Evolutionary conservation across 2,888 invertebrate genomes (phyloP).

Genomic region (Eristalinus sepulchralis): DNA sequence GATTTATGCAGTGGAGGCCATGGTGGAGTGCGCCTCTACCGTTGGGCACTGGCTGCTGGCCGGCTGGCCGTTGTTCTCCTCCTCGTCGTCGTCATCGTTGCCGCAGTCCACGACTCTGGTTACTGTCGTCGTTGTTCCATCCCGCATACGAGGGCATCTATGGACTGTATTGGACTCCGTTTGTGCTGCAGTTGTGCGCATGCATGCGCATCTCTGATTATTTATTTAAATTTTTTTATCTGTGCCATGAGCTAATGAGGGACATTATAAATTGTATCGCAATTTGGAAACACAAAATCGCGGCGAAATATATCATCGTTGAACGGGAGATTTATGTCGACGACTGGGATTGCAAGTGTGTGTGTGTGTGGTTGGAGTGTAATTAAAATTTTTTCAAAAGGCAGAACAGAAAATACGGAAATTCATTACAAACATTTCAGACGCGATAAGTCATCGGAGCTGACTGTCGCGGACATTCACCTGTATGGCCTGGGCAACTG

Average conservation of each 20-base stretch:
- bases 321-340: conserved; percentile 36
- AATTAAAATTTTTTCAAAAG: conserved; percentile 11
- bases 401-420: neutral
- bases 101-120: conserved; percentile 23
- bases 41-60: conserved; percentile 3
- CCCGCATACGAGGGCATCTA: conserved; percentile 6
- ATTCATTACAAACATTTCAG: neutral
- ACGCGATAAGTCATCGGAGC: too few relatives aligned
- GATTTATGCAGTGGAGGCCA: conserved; percentile 56
- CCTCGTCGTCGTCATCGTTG: neutral
- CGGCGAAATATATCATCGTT: conserved; percentile 3
- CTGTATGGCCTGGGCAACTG: too few relatives aligned
- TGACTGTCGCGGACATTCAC: too few relatives aligned
- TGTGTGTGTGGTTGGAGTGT: neutral
- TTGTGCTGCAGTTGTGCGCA: neutral
- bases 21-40: conserved; percentile 23
- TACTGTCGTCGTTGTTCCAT: neutral
- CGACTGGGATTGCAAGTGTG: neutral
- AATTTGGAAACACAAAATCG: conserved; percentile 52
- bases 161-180: conserved; percentile 22
- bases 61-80: too few relatives aligned
- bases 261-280: conserved; percentile 62
- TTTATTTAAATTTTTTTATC: conserved; percentile 10
- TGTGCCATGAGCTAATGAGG: conserved; percentile 45
- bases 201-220: neutral